A percentile compares a stretch with the other conserved stretches of the same genome.
Conservation (phyloP, 2,113 vertebrate species). For the Pachyramphus minor region DNA sequence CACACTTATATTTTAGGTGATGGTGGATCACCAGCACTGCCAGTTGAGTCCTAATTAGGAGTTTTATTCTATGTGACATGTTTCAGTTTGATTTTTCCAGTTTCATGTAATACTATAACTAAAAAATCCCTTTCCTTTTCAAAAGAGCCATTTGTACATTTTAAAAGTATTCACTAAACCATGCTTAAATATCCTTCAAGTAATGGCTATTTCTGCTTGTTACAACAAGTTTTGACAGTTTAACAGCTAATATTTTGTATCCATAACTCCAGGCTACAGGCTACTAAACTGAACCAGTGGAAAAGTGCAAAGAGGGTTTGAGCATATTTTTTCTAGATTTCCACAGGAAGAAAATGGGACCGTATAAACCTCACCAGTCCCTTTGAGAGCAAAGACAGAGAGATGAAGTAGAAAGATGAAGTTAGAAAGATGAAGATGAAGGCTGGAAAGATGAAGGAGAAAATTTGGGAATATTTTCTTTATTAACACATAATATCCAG, state of each 20-base stretch:
- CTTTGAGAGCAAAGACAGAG: background rate
- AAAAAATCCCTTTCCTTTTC: background rate
- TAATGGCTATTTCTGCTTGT: background rate
- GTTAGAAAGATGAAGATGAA: background rate
- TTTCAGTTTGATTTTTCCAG: constrained; percentile 8
- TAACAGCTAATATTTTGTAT: background rate
- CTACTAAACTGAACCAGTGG: background rate
- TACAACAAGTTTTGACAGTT: background rate
- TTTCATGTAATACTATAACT: background rate
- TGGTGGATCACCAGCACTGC: background rate
- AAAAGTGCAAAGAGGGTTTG: background rate
- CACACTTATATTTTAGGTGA: background rate
- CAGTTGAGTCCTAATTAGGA: background rate
- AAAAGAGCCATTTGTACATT: background rate
- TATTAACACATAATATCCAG: background rate
- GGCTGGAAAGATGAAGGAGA: background rate
- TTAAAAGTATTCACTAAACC: background rate
- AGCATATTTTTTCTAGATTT: background rate
- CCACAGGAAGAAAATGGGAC: background rate
- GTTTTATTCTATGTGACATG: background rate
- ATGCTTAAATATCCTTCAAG: background rate
- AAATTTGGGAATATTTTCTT: background rate
- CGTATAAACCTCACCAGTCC: background rate
- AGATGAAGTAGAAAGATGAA: background rate
- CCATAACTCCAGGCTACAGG: background rate